These are phyloP conservation scores for Campylomormyrus numenius DNA, from an alignment of 2,113 vertebrate species.

Conservation along the genomic window DNA sequence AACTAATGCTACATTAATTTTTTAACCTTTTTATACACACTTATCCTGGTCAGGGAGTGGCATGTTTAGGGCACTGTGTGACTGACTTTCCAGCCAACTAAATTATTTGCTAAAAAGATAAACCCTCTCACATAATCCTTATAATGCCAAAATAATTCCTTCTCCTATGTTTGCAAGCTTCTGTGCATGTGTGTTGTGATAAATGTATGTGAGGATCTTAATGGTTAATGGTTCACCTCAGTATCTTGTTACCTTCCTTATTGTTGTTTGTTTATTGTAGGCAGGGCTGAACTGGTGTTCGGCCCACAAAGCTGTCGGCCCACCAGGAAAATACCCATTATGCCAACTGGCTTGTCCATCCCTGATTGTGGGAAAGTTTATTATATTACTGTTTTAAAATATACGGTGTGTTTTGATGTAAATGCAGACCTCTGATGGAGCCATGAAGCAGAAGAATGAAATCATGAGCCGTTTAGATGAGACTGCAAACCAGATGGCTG, in stretches of 20 bases:
- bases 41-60: neutral
- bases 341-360: neutral
- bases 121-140: neutral
- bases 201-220: neutral
- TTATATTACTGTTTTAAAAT: neutral
- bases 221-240: neutral
- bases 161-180: neutral
- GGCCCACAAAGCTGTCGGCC: neutral
- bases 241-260: neutral
- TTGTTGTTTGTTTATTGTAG: neutral
- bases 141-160: neutral
- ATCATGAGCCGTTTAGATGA: slow-evolving; percentile 85
- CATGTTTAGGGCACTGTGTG: neutral
- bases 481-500: slow-evolving; percentile 95
- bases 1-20: neutral
- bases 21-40: neutral
- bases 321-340: neutral
- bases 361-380: neutral
- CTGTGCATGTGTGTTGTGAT: neutral
- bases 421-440: slow-evolving; percentile 73
- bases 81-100: neutral
- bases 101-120: neutral
- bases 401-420: neutral
- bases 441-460: slow-evolving; percentile 88
- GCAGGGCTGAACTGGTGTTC: neutral